Base-by-base conservation (phyloP, 2,888 invertebrate genomes). In the Pyrgus malvae region DNA sequence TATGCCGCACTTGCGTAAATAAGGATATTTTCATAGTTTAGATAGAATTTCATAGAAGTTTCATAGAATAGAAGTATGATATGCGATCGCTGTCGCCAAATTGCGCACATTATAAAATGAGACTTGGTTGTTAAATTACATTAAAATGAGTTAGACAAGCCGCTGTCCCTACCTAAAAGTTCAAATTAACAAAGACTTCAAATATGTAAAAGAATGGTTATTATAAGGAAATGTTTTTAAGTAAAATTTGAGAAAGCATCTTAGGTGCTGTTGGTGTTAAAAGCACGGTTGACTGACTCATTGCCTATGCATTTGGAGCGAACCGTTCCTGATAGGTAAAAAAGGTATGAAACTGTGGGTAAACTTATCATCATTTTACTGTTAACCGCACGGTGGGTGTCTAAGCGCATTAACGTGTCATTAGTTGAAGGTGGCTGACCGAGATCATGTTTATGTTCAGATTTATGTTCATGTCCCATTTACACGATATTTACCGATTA, bases 371-470 rank as follows among this genome's bases (percentile, higher is more conserved):
- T 76, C 69, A 71, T 65, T 85, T 83, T 88, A 89, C 89, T 87
- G 89, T 90, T 90, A 70, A 73, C 69, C 69, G 74, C 78, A 58
- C 79, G 76, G 73, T 78, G 74, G 69, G 74, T 67, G 77, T 74
- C 76, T 81, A 74, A 75, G 74, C 76, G 73, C 77, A 84, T 83
- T 85, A 86, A 77, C 82, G 78, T 86, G 80, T 85, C 81, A 86
- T 87, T 86, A 85, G 82, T 76, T 70, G 72, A 83, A 86, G 87
- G 86, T 87, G 74, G 83, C 81, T 89, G 86, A 86, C 88, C 87
- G 83, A 70, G 69, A 70, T 68, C 62, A 65, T 69, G 64, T n/a
- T n/a, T 27, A 27, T 42, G 33, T 45, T 16, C 40, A 23, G 8
- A 16, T 25, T 33, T 19, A 33, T 17, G 11, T 27, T 40, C 21